phyloP scores from a whole-genome alignment of 2,797 vertebrate species.

The Limnodromus scolopaceus region DNA sequence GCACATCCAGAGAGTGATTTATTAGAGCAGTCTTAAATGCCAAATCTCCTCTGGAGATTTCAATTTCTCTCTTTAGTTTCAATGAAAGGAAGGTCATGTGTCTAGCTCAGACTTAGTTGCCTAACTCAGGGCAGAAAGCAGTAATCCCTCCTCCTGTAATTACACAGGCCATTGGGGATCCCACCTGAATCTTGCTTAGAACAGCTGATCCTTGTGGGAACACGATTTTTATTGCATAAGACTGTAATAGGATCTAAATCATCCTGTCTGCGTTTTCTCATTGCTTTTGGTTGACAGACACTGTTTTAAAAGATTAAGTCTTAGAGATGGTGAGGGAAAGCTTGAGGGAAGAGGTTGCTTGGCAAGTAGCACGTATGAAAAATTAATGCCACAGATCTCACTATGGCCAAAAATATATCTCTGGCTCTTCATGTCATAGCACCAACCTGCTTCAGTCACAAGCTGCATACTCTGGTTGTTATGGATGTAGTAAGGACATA shows the following conservation, averaged over 20 bases:
- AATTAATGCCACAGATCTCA: background rate
- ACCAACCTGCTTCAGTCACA: background rate
- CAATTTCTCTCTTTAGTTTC: background rate
- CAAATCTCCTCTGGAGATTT: conserved; percentile 23
- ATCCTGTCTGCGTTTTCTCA: background rate
- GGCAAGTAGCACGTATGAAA: background rate
- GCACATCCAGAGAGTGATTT: conserved; percentile 16
- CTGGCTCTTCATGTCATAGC: background rate
- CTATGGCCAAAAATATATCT: background rate
- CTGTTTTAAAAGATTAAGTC: background rate
- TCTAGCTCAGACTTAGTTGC: background rate
- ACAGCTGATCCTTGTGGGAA: background rate
- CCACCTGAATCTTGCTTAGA: conserved; percentile 5
- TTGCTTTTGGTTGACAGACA: background rate
- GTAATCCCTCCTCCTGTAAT: conserved; percentile 1
- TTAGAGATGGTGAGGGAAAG: background rate
- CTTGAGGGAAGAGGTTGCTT: background rate
- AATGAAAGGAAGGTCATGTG: background rate
- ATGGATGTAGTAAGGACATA: background rate
- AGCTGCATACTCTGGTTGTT: background rate
- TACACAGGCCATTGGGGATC: background rate
- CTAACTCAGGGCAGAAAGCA: background rate
- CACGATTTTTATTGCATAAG: conserved; percentile 8
- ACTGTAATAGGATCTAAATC: background rate
- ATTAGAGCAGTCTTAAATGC: conserved; percentile 27